Conservation (phyloP, 1,140 invertebrate species). For the Micrasema longulum region DNA sequence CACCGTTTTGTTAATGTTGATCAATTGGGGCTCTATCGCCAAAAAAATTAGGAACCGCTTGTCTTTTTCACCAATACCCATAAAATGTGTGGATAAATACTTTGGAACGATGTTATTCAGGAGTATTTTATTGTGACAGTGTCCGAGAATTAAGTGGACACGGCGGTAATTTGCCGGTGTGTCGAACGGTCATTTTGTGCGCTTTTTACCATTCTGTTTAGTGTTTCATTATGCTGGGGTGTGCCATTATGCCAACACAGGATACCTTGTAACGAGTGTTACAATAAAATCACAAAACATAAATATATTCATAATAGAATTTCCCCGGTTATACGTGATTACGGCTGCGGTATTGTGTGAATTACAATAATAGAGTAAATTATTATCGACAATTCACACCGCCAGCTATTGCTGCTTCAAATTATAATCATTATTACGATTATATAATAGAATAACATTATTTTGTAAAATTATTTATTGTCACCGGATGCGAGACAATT, state of each 20-base stretch:
- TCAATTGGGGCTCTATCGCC: too few species aligned
- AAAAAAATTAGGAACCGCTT: too few species aligned
- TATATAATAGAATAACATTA: background rate
- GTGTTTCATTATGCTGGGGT: background rate
- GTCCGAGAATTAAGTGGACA: constrained; percentile 27
- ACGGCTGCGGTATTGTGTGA: background rate
- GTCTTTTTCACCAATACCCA: constrained; percentile 14
- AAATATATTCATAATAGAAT: too few species aligned
- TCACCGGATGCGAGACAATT: too few species aligned
- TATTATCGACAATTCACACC: constrained; percentile 21
- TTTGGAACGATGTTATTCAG: constrained; percentile 2
- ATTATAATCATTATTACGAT: too few species aligned
- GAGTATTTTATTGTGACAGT: constrained; percentile 2
- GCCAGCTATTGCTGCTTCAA: background rate
- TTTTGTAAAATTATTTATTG: background rate
- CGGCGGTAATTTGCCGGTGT: constrained; percentile 26
- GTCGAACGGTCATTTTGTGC: constrained; percentile 27
- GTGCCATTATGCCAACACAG: too few species aligned
- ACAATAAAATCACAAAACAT: too few species aligned
- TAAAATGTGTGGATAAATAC: constrained; percentile 1
- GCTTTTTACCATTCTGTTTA: constrained; percentile 21
- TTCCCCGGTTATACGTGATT: constrained; percentile 4
- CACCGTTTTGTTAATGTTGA: too few species aligned
- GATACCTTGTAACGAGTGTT: too few species aligned
- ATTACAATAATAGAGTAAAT: background rate